phyloP scores from a whole-genome alignment of 1,140 invertebrate species.

The Drosophila sulfurigaster region DNA sequence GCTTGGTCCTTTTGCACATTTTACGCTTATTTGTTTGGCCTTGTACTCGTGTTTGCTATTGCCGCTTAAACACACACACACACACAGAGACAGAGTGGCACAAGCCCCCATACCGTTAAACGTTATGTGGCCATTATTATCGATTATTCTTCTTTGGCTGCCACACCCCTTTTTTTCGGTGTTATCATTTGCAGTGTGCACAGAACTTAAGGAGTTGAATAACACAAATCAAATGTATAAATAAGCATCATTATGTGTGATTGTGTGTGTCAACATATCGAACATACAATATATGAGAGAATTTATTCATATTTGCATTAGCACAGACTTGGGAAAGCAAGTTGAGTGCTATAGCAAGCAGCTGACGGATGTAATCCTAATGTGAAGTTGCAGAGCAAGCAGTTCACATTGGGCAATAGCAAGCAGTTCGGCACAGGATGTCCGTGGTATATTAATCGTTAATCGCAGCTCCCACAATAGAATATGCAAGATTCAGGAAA shows the following conservation, averaged over 20 bases:
- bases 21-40: slow-evolving; percentile 52
- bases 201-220: not conserved
- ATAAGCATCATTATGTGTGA: not conserved
- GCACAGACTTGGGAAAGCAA: too few relatives aligned
- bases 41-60: slow-evolving; percentile 49
- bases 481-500: too few relatives aligned
- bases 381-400: not conserved
- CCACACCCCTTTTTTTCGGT: slow-evolving; percentile 22
- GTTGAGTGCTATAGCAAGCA: slow-evolving; percentile 10
- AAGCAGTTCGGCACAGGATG: not conserved
- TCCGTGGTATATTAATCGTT: too few relatives aligned
- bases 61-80: slow-evolving; percentile 23
- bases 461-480: too few relatives aligned
- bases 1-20: slow-evolving; percentile 48
- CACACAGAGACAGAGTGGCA: not conserved
- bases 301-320: not conserved
- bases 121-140: slow-evolving; percentile 27
- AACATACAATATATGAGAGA: too few relatives aligned
- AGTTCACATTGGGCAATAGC: not conserved
- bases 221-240: not conserved
- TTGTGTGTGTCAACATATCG: not conserved
- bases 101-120: slow-evolving; percentile 18
- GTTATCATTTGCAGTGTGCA: slow-evolving; percentile 3
- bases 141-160: slow-evolving; percentile 27
- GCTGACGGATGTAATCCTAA: not conserved